phyloP scores from a whole-genome alignment of 2,888 invertebrate species.

The Erebia ligea region DNA sequence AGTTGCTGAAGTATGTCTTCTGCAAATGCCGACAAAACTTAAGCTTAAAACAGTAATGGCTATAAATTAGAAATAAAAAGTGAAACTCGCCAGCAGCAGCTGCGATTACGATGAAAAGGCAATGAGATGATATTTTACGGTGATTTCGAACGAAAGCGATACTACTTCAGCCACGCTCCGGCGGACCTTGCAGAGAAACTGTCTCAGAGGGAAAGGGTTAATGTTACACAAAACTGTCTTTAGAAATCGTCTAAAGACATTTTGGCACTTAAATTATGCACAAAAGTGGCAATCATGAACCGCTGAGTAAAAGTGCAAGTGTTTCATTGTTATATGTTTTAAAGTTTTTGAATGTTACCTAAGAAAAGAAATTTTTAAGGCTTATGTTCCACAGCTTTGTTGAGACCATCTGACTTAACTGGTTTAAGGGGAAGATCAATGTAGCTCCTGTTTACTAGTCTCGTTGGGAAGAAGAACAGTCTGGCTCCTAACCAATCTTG shows the following conservation, averaged over 20 bases:
- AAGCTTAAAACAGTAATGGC: neutral
- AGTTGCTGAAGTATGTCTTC: too few relatives aligned
- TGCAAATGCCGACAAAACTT: neutral
- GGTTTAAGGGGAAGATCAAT: neutral
- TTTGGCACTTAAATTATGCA: neutral
- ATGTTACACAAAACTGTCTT: neutral
- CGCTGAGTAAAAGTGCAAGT: neutral
- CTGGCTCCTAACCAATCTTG: too few relatives aligned
- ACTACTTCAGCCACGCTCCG: constrained; percentile 32
- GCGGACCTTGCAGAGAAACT: constrained; percentile 14
- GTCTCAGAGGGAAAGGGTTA: constrained; percentile 21
- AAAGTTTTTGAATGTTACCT: neutral
- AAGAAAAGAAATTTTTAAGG: neutral
- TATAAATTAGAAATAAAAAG: constrained; percentile 14
- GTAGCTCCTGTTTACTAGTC: neutral
- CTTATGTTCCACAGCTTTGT: neutral
- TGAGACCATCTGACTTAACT: neutral
- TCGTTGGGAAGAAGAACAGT: too few relatives aligned
- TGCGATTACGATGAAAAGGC: constrained; percentile 18
- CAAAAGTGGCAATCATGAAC: neutral
- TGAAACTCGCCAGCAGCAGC: constrained; percentile 16
- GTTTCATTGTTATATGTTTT: neutral
- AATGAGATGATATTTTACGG: constrained; percentile 31
- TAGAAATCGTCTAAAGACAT: neutral
- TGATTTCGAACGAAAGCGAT: constrained; percentile 33